A percentile compares a stretch with the other conserved stretches of the same genome.
phyloP scores from a whole-genome alignment of 92 coral and sea anemone species.

The Porites lobata region DNA sequence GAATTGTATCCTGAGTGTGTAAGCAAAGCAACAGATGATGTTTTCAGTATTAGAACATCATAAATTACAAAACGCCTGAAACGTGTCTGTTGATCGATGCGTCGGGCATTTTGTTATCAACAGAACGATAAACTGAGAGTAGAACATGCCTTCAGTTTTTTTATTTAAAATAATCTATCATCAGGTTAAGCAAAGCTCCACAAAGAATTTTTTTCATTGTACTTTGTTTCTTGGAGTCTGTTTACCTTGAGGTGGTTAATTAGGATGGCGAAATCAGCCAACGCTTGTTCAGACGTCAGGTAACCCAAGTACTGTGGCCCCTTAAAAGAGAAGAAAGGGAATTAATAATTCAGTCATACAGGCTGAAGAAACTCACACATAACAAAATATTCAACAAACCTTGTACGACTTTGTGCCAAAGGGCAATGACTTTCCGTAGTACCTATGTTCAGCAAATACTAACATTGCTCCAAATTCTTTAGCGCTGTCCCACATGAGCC shows the following conservation, averaged over 20 bases:
- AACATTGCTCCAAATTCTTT: conserved; percentile 94
- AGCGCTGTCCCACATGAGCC: conserved; percentile 99
- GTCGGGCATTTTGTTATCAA: not conserved
- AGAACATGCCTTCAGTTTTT: too few relatives aligned
- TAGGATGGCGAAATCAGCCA: conserved; percentile 97
- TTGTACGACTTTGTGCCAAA: conserved; percentile 92
- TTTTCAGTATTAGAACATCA: not conserved
- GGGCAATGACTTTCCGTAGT: conserved; percentile 93
- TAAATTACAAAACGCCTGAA: too few relatives aligned
- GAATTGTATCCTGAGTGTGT: conserved; percentile 62
- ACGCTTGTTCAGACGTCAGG: conserved; percentile 95
- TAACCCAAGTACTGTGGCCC: conserved; percentile 92
- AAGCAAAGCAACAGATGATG: not conserved
- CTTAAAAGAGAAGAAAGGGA: conserved; percentile 36
- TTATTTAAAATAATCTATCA: too few relatives aligned
- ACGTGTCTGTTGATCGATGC: not conserved
- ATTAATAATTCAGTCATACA: not conserved
- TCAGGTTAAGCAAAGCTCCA: too few relatives aligned
- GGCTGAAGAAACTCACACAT: not conserved
- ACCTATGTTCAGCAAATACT: conserved; percentile 97
- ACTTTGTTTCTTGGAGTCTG: too few relatives aligned
- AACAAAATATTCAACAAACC: conserved; percentile 48
- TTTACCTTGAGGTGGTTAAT: conserved; percentile 87
- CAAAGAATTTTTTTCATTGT: too few relatives aligned
- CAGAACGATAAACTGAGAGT: too few relatives aligned